Base-by-base conservation (phyloP, 2,797 vertebrate species). In the Setipinna tenuifilis region DNA sequence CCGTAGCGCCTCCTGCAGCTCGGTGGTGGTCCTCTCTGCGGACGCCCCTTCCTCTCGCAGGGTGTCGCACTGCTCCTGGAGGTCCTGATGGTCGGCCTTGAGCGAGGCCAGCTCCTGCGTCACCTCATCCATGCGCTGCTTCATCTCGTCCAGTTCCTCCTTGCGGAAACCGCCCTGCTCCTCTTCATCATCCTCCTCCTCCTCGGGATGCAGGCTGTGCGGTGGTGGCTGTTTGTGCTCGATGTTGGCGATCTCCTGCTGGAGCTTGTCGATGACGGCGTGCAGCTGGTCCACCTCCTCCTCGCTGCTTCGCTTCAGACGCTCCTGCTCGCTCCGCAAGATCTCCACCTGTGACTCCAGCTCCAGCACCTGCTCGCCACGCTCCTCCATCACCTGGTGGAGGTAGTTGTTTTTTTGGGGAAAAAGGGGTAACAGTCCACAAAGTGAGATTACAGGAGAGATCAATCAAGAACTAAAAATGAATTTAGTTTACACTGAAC, bases 231-330 rank as follows among this genome's bases (percentile, higher is more conserved):
- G 92, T 54, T 97, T 96, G 86, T 94, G 96, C 85, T 96, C 97
- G 44, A 97, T 98, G 88, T 94, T 94, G 82, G 95, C 91, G 86
- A 99, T 93, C 82, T 99, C 98, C 87, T 97, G 96, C 89, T 99
- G 98, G 83, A 99, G 96, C 86, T 96, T 98, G 71, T 98, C 98
- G 83, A 99, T 99, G 48, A 99, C 97, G 23, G 97, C 96, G 89
- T 97, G 96, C 81, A 99, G 91, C 83, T 98, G 97, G 59, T 99
- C 97, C 0, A 96, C 88, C 92, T 99, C 98, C 81, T 98, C 97
- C 87, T 98, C 92, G 0, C 93, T 95, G 57, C 95, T 95, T 91
- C 92, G 96, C 91, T 96, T 98, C 81, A 97, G 17, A 31, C 92
- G 92, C 80, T 98, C 96, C 89, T 97, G 98, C 86, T 99, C 98